Base-by-base conservation (phyloP, 1,140 invertebrate genomes). In the Popillia japonica region DNA sequence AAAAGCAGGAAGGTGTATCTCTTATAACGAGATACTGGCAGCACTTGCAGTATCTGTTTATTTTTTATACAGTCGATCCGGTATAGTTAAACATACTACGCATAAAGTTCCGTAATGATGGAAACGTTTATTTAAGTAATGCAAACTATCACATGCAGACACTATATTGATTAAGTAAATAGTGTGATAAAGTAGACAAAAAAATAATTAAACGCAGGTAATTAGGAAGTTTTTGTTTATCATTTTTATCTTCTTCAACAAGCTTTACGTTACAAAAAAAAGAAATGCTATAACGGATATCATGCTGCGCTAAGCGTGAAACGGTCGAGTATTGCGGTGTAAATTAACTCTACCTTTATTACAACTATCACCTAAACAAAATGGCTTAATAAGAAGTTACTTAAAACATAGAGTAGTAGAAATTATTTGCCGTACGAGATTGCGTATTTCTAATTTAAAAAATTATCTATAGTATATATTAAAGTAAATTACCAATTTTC, bases 81-180 rank as follows among this genome's bases (percentile, higher is more conserved):
- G 27, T 55, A 55, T 55, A 55, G 48, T 17, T 55, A 55, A 17
- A 55, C 48, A n/a, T 14, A 17, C n/a, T 17, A 17, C 48, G 48
- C 48, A 55, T 55, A 55, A 55, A 55, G 48, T 55, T 55, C 48
- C 14, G 14, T 55, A 55, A 55, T 55, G 48, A 55, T 17, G 48
- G 48, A 55, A n/a, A 55, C n/a, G 48, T 55, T 55, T 55, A 17
- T 55, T 55, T 55, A n/a, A 55, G 11, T 55, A n/a, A 55, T n/a
- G 14, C 48, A 55, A 55, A 55, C 48, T 14, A 55, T 55, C 48
- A 55, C 48, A 17, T n/a, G 14, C 48, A 55, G 48, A n/a, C 17
- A n/a, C n/a, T 17, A 14, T 55, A 55, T n/a, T 55, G 48, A 55
- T 55, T 55, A 55, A 34, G 27, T 34, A 34, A 34, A 34, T 34